phyloP scores from a whole-genome alignment of 2,888 invertebrate species.

The Leucoma salicis region DNA sequence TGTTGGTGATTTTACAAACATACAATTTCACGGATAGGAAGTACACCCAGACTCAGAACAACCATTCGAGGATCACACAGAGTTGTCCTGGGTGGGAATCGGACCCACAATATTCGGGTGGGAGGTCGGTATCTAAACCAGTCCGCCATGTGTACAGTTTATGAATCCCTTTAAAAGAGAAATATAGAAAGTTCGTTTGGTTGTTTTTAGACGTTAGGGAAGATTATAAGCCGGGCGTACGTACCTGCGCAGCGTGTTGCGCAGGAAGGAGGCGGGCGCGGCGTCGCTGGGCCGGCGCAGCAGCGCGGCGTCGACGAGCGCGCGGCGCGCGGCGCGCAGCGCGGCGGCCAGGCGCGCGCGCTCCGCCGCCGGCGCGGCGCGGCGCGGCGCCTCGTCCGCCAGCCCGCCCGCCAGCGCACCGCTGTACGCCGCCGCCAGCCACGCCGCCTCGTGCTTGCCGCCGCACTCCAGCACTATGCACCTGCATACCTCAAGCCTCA shows the following conservation, averaged over 20 bases:
- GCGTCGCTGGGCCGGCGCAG: conserved; percentile 90
- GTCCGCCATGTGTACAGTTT: too few species aligned
- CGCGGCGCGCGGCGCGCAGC: conserved; percentile 90
- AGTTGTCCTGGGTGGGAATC: too few species aligned
- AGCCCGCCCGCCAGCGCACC: conserved; percentile 92
- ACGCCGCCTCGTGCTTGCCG: conserved; percentile 95
- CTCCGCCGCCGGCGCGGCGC: conserved; percentile 92
- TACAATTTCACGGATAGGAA: too few species aligned
- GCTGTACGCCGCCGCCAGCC: conserved; percentile 95
- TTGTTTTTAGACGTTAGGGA: not conserved
- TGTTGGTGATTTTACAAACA: too few species aligned
- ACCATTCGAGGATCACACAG: too few species aligned
- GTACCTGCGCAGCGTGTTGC: conserved; percentile 91
- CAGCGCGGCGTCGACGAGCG: conserved; percentile 91
- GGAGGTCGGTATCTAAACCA: too few species aligned
- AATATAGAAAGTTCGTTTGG: too few species aligned
- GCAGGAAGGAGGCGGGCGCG: conserved; percentile 91
- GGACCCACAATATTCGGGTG: too few species aligned
- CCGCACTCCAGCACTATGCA: conserved; percentile 96
- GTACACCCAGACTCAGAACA: too few species aligned
- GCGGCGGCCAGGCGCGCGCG: conserved; percentile 93
- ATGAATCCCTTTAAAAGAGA: too few species aligned
- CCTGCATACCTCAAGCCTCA: too few species aligned
- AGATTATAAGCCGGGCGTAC: not conserved
- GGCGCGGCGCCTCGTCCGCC: conserved; percentile 83